Percentiles rank a stretch among this genome's conserved stretches.
These are phyloP conservation scores for Siderastrea siderea DNA, from an alignment of 92 coral and sea anemone genomes.

Conservation along the genomic window DNA sequence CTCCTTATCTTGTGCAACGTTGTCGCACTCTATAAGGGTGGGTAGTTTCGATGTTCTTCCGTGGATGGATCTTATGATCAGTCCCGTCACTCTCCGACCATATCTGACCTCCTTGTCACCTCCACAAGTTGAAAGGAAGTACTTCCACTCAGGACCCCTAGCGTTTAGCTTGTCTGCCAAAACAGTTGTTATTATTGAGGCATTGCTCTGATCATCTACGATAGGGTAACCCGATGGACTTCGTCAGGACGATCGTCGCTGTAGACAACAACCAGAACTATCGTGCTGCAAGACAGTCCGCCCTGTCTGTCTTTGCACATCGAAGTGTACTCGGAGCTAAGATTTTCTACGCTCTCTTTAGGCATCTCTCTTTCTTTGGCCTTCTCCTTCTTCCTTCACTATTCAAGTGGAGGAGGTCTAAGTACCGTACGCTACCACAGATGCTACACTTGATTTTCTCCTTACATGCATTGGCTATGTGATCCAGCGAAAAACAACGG, in stretches of 20 bases:
- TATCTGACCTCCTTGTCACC: conserved; percentile 43
- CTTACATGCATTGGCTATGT: conserved; percentile 40
- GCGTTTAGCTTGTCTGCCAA: conserved; percentile 48
- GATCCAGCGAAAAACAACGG: conserved; percentile 40
- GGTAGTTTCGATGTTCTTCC: conserved; percentile 40
- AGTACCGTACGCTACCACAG: conserved; percentile 56
- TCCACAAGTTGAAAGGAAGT: conserved; percentile 52
- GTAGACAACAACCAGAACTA: conserved; percentile 35
- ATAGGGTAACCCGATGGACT: conserved; percentile 27
- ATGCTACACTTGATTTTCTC: conserved; percentile 27
- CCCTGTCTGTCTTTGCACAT: conserved; percentile 34
- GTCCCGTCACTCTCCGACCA: conserved; percentile 46
- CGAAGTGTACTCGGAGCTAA: conserved; percentile 25
- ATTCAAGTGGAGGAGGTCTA: background rate
- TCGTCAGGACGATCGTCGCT: background rate
- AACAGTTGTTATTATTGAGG: conserved; percentile 13
- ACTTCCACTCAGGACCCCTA: conserved; percentile 49
- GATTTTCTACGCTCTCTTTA: background rate
- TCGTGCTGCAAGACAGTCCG: conserved; percentile 53
- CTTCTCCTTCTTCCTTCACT: conserved; percentile 2
- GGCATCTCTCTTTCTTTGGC: conserved; percentile 30
- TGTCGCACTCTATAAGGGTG: conserved; percentile 56
- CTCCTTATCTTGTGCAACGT: conserved; percentile 52
- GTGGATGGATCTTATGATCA: conserved; percentile 34
- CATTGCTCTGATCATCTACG: conserved; percentile 61